These are phyloP conservation scores for Zeugodacus cucurbitae DNA, from an alignment of 1,140 invertebrate genomes.

Conservation along the genomic window DNA sequence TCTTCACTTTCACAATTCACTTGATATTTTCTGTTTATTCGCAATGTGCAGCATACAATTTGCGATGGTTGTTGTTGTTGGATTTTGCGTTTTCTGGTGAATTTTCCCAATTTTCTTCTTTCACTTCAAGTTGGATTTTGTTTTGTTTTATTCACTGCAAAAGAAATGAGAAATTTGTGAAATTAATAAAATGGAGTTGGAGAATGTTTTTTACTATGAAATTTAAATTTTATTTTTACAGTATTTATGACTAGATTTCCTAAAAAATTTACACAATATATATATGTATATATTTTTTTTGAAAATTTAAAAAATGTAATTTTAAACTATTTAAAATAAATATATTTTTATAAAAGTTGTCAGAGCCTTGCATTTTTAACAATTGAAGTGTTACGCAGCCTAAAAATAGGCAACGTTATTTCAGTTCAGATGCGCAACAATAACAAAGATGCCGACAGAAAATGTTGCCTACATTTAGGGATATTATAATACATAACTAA, in stretches of 20 bases:
- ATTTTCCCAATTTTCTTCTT: background rate
- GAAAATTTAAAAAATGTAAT: no score
- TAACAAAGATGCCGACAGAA: no score
- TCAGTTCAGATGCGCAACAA: no score
- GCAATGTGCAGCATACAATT: background rate
- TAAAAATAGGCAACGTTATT: background rate
- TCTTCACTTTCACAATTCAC: background rate
- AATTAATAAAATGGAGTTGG: background rate
- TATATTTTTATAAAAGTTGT: no score
- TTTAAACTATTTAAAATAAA: no score
- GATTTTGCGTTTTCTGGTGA: no score
- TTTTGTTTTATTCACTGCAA: background rate
- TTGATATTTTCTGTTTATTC: background rate
- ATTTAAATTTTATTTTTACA: background rate
- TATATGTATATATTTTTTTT: no score
- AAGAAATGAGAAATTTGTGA: background rate
- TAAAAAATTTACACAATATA: background rate
- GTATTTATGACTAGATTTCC: no score
- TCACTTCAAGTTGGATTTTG: background rate
- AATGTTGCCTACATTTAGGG: no score
- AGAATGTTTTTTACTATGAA: background rate
- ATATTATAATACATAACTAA: no score
- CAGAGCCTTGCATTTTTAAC: background rate
- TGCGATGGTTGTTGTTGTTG: no score
- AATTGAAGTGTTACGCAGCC: background rate